A percentile compares a stretch with the other conserved stretches of the same genome.
These are phyloP conservation scores for Psilopogon haemacephalus DNA, from an alignment of 2,113 vertebrate genomes.

Conservation along the genomic window DNA sequence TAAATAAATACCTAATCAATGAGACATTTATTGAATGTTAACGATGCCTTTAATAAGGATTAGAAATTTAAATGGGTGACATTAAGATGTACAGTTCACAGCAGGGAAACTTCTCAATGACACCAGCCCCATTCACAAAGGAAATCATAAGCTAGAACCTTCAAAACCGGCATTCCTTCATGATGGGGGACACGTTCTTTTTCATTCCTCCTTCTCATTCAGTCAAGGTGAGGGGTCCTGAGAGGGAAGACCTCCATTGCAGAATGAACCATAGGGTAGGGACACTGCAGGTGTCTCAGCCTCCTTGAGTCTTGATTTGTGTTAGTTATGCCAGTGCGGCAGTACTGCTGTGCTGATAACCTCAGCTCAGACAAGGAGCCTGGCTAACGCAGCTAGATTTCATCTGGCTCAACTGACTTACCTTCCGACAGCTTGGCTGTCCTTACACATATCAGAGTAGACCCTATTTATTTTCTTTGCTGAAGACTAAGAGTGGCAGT, in stretches of 20 bases:
- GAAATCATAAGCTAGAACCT: not conserved
- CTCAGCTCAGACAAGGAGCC: not conserved
- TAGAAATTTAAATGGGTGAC: slow-evolving; percentile 1
- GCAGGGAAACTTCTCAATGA: not conserved
- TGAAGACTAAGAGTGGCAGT: not conserved
- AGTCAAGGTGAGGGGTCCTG: fast-evolving
- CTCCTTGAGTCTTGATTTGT: not conserved
- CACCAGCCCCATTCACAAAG: not conserved
- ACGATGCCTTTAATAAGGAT: not conserved
- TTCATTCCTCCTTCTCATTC: not conserved
- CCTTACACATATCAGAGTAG: not conserved
- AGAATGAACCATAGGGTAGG: fast-evolving
- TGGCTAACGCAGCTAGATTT: not conserved
- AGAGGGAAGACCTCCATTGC: not conserved
- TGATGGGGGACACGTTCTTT: not conserved
- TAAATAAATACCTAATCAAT: slow-evolving; percentile 31
- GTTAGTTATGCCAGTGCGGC: not conserved
- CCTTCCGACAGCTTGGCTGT: not conserved
- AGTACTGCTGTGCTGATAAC: not conserved
- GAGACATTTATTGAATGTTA: slow-evolving; percentile 14
- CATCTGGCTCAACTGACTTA: not conserved
- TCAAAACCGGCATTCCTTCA: not conserved
- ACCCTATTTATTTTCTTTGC: not conserved
- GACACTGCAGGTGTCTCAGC: not conserved
- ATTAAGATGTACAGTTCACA: not conserved